Conservation (phyloP, 35 echinoderm and acorn worm species). For the Amphiura filiformis region DNA sequence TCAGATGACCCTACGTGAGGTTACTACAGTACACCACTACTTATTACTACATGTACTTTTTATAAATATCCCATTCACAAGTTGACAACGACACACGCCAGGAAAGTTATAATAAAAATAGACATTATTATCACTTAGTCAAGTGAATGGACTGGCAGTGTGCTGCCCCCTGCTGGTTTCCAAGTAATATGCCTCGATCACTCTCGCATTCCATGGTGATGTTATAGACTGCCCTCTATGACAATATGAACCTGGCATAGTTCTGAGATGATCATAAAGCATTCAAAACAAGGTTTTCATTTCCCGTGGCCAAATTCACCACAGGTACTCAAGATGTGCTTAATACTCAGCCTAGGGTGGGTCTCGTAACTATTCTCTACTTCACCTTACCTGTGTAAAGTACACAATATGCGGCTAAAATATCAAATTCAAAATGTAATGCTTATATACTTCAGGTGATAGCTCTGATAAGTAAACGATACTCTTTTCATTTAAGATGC, state of each 20-base stretch:
- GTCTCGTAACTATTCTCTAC: too few species aligned
- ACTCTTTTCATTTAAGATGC: too few species aligned
- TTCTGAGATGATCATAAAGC: not conserved
- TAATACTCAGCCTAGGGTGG: not conserved
- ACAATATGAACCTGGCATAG: not conserved
- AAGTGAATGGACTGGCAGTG: not conserved
- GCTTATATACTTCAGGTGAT: too few species aligned
- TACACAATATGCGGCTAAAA: too few species aligned
- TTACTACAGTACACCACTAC: not conserved
- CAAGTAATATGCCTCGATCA: not conserved
- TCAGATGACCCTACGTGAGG: not conserved
- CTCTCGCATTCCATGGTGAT: not conserved
- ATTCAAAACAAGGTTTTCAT: not conserved
- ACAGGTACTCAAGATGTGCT: not conserved
- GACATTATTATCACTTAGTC: not conserved
- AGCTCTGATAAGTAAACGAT: too few species aligned
- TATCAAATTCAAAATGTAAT: too few species aligned
- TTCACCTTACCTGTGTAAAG: too few species aligned
- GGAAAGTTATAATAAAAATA: not conserved
- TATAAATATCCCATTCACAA: not conserved
- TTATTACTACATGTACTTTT: not conserved
- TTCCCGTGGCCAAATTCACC: not conserved
- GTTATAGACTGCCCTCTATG: not conserved
- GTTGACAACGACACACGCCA: not conserved
- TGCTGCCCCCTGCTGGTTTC: constrained; percentile 5